Base-by-base conservation (phyloP, 92 coral and sea anemone genomes). In the Meandrina meandrites region DNA sequence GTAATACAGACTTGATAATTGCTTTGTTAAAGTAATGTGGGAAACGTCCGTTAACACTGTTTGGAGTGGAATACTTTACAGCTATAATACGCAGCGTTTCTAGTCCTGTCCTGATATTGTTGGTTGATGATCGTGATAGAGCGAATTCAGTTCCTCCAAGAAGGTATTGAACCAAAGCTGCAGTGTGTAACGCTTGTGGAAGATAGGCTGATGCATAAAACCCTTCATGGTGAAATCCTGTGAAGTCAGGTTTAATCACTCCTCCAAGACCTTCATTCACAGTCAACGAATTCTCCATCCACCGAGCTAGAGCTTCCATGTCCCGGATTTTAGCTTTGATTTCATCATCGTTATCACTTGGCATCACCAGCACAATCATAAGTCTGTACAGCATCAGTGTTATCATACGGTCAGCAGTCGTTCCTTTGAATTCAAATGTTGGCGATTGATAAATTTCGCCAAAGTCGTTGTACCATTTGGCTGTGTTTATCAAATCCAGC, bases 391-490 rank as follows among this genome's bases (percentile, higher is more conserved):
- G 30, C 21, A 92, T 48, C 22, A 85, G 57, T 53, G 98, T 92
- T 36, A 90, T 89, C 88, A 94, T 88, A 11, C 96, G 91, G 81
- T 95, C 94, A 48, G 94, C 92, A 35, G 98, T 93, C 6, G 96
- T 93, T 28, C 96, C 96, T 58, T 84, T 76, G 53, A 60, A 73
- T 79, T 85, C 88, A n/a, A 85, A 85, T 34, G 82, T 37, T n/a
- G n/a, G n/a, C 1, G 70, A 14, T 60, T 94, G 97, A 53, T 90
- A 94, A 27, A 94, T 40, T 84, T 92, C 98, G 54, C 93, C 92
- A 77, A 94, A 90, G 71, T 90, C 91, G 76, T 51, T 89, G 90
- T 90, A 94, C 98, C 98, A 94, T 81, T 89, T 90, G 92, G 93
- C 93, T 19, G 95, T 88, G 36, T 56, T 64, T 8, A 94, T 81